A percentile compares a stretch with the other conserved stretches of the same genome.
Evolutionary conservation across 1,140 invertebrate species (phyloP).

Genomic region (Zaprionus vittiger): DNA sequence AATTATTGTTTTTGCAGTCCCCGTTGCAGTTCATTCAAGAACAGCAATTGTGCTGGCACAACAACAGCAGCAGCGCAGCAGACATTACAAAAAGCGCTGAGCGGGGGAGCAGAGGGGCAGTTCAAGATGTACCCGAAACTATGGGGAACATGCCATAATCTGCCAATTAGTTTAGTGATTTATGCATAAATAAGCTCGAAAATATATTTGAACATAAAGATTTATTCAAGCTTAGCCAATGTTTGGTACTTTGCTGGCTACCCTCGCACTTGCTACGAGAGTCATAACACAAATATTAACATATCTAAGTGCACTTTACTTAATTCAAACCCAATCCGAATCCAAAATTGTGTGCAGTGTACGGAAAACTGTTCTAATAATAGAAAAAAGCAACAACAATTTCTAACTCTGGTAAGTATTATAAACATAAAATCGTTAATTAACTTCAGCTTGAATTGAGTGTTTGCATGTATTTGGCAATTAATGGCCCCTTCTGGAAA

Average conservation of each 20-base stretch:
- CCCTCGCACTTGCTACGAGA: not conserved
- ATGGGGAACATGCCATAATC: not conserved
- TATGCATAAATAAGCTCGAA: not conserved
- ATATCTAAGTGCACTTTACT: conserved; percentile 6
- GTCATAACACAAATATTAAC: conserved; percentile 3
- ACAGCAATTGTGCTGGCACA: conserved; percentile 20
- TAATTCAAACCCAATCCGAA: not conserved
- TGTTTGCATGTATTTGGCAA: no score
- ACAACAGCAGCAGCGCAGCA: not conserved
- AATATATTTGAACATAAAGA: not conserved
- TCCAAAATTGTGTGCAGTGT: conserved; percentile 3
- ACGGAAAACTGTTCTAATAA: conserved; percentile 1
- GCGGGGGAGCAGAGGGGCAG: not conserved
- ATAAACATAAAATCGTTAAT: not conserved
- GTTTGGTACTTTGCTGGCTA: not conserved
- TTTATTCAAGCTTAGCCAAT: no score
- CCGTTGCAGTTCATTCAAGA: conserved; percentile 7
- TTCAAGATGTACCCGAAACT: not conserved
- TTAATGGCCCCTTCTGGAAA: no score
- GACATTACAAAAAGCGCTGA: not conserved
- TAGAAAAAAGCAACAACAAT: not conserved
- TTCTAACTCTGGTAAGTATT: not conserved
- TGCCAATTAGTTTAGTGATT: not conserved
- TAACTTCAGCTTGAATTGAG: not conserved
- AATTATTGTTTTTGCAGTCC: conserved; percentile 13